A percentile compares a stretch with the other conserved stretches of the same genome.
phyloP scores from a whole-genome alignment of 2,113 vertebrate genomes.

The Lophius piscatorius region DNA sequence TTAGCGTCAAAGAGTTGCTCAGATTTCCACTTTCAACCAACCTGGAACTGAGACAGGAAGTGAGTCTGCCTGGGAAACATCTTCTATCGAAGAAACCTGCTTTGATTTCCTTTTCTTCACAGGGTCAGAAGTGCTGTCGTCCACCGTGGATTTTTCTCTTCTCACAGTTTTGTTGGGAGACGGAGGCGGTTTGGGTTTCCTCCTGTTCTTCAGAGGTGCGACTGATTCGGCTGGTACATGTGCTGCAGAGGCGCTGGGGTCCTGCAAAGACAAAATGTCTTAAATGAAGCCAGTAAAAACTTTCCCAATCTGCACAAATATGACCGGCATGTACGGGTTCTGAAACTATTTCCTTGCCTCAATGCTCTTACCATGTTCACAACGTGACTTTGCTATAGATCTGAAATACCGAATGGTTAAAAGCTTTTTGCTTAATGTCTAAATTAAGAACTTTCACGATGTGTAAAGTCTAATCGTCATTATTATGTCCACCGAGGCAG shows the following conservation, averaged over 20 bases:
- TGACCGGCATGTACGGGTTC: too few species aligned
- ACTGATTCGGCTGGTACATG: constrained; percentile 20
- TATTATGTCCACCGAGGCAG: too few species aligned
- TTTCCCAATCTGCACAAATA: too few species aligned
- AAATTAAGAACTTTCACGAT: too few species aligned
- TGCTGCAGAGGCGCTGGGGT: constrained; percentile 16
- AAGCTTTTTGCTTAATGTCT: too few species aligned
- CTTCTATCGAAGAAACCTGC: constrained; percentile 24
- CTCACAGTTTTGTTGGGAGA: constrained; percentile 27
- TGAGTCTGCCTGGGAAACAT: not conserved
- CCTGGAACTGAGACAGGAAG: constrained; percentile 48
- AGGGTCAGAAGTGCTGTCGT: not conserved
- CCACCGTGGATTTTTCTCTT: constrained; percentile 15
- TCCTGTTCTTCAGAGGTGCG: constrained; percentile 58
- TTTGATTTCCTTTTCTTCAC: constrained; percentile 65
- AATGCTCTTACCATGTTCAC: too few species aligned
- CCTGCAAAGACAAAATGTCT: constrained; percentile 43
- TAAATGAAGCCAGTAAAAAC: not conserved
- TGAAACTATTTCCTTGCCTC: too few species aligned
- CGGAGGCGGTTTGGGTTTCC: constrained; percentile 40
- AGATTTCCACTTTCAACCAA: constrained; percentile 40
- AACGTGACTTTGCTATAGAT: too few species aligned
- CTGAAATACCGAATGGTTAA: not conserved
- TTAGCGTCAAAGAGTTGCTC: not conserved
- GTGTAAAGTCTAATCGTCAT: too few species aligned